These are phyloP conservation scores for Dichetophora obliterata DNA, from an alignment of 2,888 invertebrate genomes.

Conservation along the genomic window DNA sequence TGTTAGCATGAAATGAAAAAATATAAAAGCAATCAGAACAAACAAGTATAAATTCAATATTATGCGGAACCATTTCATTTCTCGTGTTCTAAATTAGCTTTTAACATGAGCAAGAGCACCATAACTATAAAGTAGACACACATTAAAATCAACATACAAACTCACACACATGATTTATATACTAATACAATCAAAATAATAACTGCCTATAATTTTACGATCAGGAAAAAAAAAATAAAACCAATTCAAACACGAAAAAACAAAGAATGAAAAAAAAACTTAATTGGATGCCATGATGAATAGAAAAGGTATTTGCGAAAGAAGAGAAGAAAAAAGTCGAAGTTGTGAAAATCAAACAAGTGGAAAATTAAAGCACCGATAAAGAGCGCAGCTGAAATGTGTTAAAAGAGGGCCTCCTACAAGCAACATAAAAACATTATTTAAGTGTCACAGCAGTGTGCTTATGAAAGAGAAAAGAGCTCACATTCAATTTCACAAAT, in stretches of 20 bases:
- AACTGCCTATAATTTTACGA: neutral
- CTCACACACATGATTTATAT: neutral
- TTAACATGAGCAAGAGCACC: neutral
- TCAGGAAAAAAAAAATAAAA: neutral
- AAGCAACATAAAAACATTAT: too few relatives aligned
- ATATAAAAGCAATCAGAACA: too few relatives aligned
- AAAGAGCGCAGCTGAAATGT: too few relatives aligned
- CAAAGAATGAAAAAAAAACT: neutral
- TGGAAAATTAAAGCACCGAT: neutral
- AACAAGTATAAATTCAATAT: too few relatives aligned
- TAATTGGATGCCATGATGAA: neutral
- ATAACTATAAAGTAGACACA: neutral
- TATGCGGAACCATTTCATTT: neutral
- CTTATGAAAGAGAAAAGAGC: too few relatives aligned
- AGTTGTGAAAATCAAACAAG: constrained; percentile 14
- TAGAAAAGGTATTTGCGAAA: neutral
- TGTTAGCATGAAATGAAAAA: too few relatives aligned
- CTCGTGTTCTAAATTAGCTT: neutral
- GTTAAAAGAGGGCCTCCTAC: too few relatives aligned
- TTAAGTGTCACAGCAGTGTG: too few relatives aligned
- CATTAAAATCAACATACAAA: neutral
- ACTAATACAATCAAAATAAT: constrained; percentile 6
- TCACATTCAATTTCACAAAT: too few relatives aligned
- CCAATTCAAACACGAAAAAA: neutral
- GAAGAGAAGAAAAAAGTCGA: neutral